These are phyloP conservation scores for Lacerta agilis DNA, from an alignment of 2,797 vertebrate genomes.

Conservation along the genomic window DNA sequence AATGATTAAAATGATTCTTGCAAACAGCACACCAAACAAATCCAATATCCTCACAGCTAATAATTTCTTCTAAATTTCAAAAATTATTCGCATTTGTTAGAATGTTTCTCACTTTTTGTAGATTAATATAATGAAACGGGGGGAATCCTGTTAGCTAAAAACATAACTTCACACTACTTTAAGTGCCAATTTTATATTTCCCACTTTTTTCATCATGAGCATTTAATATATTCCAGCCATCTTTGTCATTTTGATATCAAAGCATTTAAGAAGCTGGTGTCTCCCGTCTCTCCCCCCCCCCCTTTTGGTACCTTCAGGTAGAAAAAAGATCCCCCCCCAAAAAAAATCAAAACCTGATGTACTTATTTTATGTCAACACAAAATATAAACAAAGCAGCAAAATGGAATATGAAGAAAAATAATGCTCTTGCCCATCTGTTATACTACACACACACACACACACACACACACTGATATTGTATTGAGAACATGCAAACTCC, in stretches of 20 bases:
- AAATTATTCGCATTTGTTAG: constrained; percentile 36
- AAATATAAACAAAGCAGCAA: constrained; percentile 73
- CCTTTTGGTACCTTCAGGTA: constrained; percentile 55
- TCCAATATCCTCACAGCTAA: too few relatives aligned
- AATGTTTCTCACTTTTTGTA: background rate
- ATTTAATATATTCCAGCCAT: constrained; percentile 67
- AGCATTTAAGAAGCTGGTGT: constrained; percentile 37
- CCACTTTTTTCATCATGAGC: constrained; percentile 54
- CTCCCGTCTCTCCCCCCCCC: too few relatives aligned
- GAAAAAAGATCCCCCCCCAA: constrained; percentile 49
- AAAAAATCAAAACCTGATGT: constrained; percentile 54
- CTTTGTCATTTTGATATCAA: constrained; percentile 56
- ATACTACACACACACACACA: background rate
- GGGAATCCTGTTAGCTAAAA: background rate
- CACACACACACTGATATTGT: background rate
- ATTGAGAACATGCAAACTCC: constrained; percentile 54
- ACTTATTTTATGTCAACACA: constrained; percentile 73
- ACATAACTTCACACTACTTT: constrained; percentile 43
- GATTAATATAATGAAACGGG: constrained; percentile 14
- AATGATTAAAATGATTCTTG: too few relatives aligned
- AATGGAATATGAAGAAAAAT: constrained; percentile 68
- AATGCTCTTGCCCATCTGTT: constrained; percentile 75
- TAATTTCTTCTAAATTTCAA: constrained; percentile 10
- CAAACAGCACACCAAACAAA: too few relatives aligned
- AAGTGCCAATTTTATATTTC: constrained; percentile 30